Base-by-base conservation (phyloP, 2,113 vertebrate species). In the Pterocles orientalis region DNA sequence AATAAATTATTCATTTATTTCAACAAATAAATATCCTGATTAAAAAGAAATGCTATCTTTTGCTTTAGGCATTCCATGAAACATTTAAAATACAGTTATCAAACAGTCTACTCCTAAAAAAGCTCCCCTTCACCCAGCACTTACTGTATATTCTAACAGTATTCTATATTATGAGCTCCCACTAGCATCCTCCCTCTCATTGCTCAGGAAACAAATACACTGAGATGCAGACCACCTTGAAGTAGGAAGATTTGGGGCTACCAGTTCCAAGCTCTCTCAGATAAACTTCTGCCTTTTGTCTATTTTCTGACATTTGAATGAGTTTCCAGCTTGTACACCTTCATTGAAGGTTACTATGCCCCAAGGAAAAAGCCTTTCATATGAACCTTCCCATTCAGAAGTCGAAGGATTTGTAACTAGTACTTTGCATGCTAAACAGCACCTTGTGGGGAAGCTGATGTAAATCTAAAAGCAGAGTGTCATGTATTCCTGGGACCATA, bases 1-100 rank as follows among this genome's bases (percentile, higher is more conserved):
- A 94, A 94, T 94, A 95, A 95, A 94, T 96, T 94, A 95, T 96
- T 97, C 84, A 95, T 95, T 96, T 76, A 88, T 96, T 96, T 91
- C 82, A 94, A 93, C 82, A 94, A 93, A 87, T 94, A 96, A 85
- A 91, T 87, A 93, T 50, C 76, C 82, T 34, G 36, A 83, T 85
- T 91, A 85, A 92, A 97, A 94, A 96, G 10, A 96, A 85, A 91
- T 18, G 61, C 84, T 95, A 58, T 73, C 78, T 90, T 96, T 95
- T 82, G 57, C 89, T 96, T 87, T 92, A 94, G 48, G 78, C 87
- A 93, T 92, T 91, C 93, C 66, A 93, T 56, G 62, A 95, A 90
- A 91, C 73, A 93, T 94, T 94, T 51, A 87, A 91, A 96, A 91
- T 66, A 85, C 5, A 72, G n/a, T 85, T 94, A 94, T 53, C 91